phyloP scores from a whole-genome alignment of 1,140 invertebrate species.

The Drosophila bifasciata region DNA sequence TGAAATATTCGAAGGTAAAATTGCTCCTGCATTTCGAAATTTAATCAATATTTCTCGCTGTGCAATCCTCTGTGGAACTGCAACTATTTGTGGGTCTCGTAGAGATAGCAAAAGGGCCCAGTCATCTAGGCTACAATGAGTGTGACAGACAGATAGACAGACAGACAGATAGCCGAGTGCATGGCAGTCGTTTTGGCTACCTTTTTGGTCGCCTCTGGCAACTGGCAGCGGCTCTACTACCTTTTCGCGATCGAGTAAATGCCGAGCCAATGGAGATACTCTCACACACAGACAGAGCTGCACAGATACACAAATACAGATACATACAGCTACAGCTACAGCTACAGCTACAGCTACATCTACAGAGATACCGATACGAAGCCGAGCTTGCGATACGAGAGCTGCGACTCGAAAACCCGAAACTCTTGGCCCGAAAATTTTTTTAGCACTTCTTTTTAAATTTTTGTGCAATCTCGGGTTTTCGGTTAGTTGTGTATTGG shows the following conservation, averaged over 20 bases:
- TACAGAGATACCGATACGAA: no score
- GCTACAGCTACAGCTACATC: no score
- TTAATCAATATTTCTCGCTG: no score
- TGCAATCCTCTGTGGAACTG: constrained; percentile 6
- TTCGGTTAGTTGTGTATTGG: constrained; percentile 81
- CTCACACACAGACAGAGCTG: constrained; percentile 37
- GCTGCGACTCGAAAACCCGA: constrained; percentile 51
- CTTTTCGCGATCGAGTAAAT: constrained; percentile 18
- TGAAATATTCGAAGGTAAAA: no score
- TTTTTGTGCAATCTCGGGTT: constrained; percentile 82
- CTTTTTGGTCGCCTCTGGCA: constrained; percentile 10
- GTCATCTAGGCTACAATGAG: constrained; percentile 60
- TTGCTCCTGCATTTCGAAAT: no score
- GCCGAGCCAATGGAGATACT: constrained; percentile 50
- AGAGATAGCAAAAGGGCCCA: constrained; percentile 42
- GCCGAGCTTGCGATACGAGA: no score
- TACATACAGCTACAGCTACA: no score
- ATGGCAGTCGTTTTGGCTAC: constrained; percentile 26
- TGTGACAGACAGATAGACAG: constrained; percentile 15
- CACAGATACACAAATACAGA: constrained; percentile 22
- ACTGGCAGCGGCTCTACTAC: constrained; percentile 47
- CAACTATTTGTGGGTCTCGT: constrained; percentile 47
- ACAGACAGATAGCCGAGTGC: constrained; percentile 12
- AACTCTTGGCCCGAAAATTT: constrained; percentile 67
- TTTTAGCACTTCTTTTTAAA: constrained; percentile 84